Base-by-base conservation (phyloP, 2,888 invertebrate genomes). In the Trichopoda pennipes region DNA sequence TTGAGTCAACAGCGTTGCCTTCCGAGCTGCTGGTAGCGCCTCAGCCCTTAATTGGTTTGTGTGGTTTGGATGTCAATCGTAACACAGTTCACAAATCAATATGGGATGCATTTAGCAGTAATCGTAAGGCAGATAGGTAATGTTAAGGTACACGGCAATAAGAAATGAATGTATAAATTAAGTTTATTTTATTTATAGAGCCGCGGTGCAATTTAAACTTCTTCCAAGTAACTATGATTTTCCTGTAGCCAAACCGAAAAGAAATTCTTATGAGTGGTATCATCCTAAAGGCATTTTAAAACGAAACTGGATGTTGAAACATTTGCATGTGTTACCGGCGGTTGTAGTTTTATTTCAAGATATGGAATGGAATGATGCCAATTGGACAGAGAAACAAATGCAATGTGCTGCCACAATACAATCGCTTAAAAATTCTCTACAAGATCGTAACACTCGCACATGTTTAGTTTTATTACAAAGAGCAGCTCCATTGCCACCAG, bases 331-430 rank as follows among this genome's bases (percentile, higher is more conserved):
- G 76, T 93, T 99, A 84, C 99, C 99, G 10, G 95, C 99, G 1
- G 95, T 99, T 0, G 95, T 98, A 32, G 98, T 98, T 3, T 94
- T 98, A 82, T 99, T 99, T 91, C 97, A 97, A 90, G 99, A 99
- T 88, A 94, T 99, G 89, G 99, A 99, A 91, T 99, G 99, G 99
- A 97, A 97, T 89, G 98, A 99, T 91, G 92, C 94, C 0, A 94
- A 95, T 84, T 99, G 99, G 98, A 96, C 96, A 86, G 99, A 99
- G 86, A 98, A 97, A 89, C 97, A 97, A 88, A 95, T 96, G 87
- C 98, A 98, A 90, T 98, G 98, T 91, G 96, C 97, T 10, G 96
- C 96, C 0, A 93, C 96, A 86, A 96, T 99, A 42, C 97, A 98
- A 90, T 94, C 95, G 0, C 93, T 96, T 80, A 93, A 94, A 92